Conservation (phyloP, 2,113 vertebrate species). For the Cynoglossus semilaevis region DNA sequence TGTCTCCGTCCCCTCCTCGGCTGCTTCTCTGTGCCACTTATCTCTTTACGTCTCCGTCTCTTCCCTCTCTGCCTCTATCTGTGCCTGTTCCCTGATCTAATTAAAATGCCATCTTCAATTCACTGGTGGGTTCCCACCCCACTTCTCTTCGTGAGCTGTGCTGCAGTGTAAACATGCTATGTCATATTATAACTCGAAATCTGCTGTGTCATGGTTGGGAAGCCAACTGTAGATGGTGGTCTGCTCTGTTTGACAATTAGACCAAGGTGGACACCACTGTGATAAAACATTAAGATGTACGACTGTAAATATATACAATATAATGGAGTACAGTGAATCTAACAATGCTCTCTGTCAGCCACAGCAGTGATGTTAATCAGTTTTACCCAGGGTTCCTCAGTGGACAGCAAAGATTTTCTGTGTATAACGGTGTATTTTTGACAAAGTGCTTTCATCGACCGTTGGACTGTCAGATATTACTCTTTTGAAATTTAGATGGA, state of each 20-base stretch:
- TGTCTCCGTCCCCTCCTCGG: slow-evolving; percentile 7
- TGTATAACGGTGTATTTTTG: too few species aligned
- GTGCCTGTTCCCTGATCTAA: slow-evolving; percentile 60
- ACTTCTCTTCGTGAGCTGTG: slow-evolving; percentile 37
- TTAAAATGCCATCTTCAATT: slow-evolving; percentile 69
- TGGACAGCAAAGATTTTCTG: too few species aligned
- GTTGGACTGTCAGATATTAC: too few species aligned
- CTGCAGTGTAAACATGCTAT: slow-evolving; percentile 66
- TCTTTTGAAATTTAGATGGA: too few species aligned
- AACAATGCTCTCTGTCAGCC: too few species aligned
- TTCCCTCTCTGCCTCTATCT: slow-evolving; percentile 31
- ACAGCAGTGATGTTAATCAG: too few species aligned
- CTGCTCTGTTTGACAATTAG: slow-evolving; percentile 51
- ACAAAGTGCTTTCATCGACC: too few species aligned
- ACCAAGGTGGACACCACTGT: too few species aligned
- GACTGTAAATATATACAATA: too few species aligned
- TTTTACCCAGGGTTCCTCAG: too few species aligned
- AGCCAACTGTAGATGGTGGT: slow-evolving; percentile 44
- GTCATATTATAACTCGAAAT: slow-evolving; percentile 61
- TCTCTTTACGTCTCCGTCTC: slow-evolving; percentile 35
- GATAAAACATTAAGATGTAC: too few species aligned
- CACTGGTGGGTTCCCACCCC: slow-evolving; percentile 46
- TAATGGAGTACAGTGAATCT: too few species aligned
- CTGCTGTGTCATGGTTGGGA: slow-evolving; percentile 62
- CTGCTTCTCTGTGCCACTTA: slow-evolving; percentile 31